These are phyloP conservation scores for Epizoanthus stellaris DNA, from an alignment of 92 coral and sea anemone genomes.

Conservation along the genomic window DNA sequence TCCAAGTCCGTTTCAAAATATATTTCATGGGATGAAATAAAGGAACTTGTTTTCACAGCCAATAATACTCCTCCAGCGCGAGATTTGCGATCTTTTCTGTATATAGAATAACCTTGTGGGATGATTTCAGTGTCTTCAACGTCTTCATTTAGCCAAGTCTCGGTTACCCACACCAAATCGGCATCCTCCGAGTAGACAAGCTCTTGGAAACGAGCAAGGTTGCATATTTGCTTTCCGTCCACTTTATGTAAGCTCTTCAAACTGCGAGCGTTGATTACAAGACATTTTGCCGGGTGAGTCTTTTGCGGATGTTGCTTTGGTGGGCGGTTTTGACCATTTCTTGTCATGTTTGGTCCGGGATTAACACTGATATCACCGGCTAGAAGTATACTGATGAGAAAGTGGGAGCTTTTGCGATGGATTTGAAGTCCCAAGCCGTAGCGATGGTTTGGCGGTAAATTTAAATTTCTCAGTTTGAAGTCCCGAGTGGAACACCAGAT, in stretches of 20 bases:
- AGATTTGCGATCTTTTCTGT: slow-evolving; percentile 58
- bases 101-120: slow-evolving; percentile 41
- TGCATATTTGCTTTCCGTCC: slow-evolving; percentile 47
- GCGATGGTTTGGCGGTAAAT: slow-evolving; percentile 42
- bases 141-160: slow-evolving; percentile 49
- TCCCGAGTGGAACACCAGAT: slow-evolving; percentile 49
- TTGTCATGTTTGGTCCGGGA: background rate
- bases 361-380: slow-evolving; percentile 3
- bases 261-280: slow-evolving; percentile 61
- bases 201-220: slow-evolving; percentile 57
- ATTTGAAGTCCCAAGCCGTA: slow-evolving; percentile 35
- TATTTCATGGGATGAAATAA: no score
- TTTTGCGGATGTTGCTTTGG: background rate
- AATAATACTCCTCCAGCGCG: slow-evolving; percentile 74
- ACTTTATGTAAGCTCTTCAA: slow-evolving; percentile 54
- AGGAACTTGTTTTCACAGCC: no score
- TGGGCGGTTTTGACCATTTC: background rate
- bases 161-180: slow-evolving; percentile 64
- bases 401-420: slow-evolving; percentile 20
- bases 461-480: slow-evolving; percentile 22
- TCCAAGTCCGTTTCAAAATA: no score
- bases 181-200: slow-evolving; percentile 63
- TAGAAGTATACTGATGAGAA: slow-evolving; percentile 7
- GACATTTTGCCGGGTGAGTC: slow-evolving; percentile 41
- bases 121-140: slow-evolving; percentile 59